Conservation (phyloP, 2,888 invertebrate species). For the Schizaphis graminum region DNA sequence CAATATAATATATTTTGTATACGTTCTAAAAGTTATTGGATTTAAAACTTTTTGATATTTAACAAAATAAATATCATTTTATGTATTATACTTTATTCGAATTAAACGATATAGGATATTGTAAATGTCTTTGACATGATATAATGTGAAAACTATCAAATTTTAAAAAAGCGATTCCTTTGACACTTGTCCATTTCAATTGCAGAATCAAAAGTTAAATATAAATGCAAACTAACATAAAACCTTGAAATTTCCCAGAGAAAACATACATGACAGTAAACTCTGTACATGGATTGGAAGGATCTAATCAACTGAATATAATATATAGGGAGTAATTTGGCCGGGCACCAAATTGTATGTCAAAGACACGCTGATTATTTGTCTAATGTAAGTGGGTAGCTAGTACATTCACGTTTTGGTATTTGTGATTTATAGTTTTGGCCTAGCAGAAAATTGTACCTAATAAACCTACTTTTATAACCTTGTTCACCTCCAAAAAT, state of each 20-base stretch:
- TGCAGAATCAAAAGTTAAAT: background rate
- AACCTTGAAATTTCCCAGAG: background rate
- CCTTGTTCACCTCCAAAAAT: background rate
- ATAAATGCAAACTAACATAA: background rate
- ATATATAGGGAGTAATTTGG: background rate
- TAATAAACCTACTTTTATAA: background rate
- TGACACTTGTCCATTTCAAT: background rate
- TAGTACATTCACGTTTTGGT: background rate
- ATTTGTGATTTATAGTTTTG: background rate
- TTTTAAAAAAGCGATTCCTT: background rate
- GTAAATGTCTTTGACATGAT: background rate
- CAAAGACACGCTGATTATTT: conserved; percentile 19
- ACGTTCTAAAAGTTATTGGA: background rate
- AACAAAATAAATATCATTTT: background rate
- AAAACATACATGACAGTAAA: background rate
- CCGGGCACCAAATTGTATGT: background rate
- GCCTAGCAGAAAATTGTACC: background rate
- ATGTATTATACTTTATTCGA: background rate
- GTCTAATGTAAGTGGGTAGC: background rate
- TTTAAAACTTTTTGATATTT: background rate
- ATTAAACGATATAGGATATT: background rate
- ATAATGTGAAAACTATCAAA: background rate
- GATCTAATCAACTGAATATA: background rate
- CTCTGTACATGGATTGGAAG: background rate
- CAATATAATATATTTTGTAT: background rate